These are phyloP conservation scores for Gallinago undulata DNA, from an alignment of 2,113 vertebrate genomes.

Conservation along the genomic window DNA sequence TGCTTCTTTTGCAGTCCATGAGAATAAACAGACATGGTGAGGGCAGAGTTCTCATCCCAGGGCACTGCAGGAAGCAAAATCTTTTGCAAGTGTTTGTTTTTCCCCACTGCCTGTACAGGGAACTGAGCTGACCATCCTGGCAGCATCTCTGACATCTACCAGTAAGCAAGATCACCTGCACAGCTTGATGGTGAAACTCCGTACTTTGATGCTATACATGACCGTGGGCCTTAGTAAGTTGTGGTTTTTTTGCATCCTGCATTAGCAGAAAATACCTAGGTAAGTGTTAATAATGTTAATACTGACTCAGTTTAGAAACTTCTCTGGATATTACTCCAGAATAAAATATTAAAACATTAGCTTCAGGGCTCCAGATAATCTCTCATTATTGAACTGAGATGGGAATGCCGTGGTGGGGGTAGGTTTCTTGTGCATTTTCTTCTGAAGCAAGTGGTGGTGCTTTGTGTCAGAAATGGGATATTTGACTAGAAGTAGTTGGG, in stretches of 20 bases:
- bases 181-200: background rate
- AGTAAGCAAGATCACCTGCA: background rate
- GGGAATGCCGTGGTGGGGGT: background rate
- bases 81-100: background rate
- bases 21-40: background rate
- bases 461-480: background rate
- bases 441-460: background rate
- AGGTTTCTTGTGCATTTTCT: background rate
- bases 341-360: background rate
- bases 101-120: background rate
- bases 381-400: background rate
- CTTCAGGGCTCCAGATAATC: background rate
- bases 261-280: background rate
- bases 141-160: fast-evolving
- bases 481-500: background rate
- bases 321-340: background rate
- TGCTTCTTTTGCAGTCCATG: background rate
- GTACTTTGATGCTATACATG: background rate
- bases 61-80: background rate
- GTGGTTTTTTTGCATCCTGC: fast-evolving
- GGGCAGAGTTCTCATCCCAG: background rate
- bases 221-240: background rate
- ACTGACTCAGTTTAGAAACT: background rate
- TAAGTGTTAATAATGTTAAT: background rate
- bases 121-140: background rate